Evolutionary conservation across 2,797 vertebrate genomes (phyloP).

Genomic region (Parotocinclus haroldoi): DNA sequence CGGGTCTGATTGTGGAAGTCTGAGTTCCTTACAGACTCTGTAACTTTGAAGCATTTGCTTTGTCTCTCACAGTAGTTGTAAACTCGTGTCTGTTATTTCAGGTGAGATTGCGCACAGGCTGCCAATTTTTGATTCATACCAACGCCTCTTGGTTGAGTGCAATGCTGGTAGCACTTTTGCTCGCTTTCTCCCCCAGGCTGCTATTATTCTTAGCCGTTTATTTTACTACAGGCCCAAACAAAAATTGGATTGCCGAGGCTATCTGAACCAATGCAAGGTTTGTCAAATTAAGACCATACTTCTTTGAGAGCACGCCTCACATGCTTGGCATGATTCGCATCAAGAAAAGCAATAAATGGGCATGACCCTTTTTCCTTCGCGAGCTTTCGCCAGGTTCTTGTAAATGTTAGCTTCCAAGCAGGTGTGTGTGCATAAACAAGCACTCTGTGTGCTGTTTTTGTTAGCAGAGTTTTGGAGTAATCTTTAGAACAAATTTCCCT

Average conservation of each 20-base stretch:
- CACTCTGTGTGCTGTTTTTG: conserved; percentile 24
- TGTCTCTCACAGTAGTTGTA: conserved; percentile 25
- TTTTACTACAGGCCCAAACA: too few species aligned
- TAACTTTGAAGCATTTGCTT: conserved; percentile 5
- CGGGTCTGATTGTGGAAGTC: conserved; percentile 9
- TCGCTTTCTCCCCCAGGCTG: conserved; percentile 11
- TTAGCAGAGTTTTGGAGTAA: conserved; percentile 30
- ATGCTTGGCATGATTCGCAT: conserved; percentile 33
- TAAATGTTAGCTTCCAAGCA: conserved; percentile 36
- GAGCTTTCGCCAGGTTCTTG: conserved; percentile 27
- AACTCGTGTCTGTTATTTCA: conserved; percentile 35
- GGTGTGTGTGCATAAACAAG: conserved; percentile 41
- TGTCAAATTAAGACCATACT: conserved; percentile 29
- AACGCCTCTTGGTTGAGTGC: conserved; percentile 4
- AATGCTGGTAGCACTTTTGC: not conserved
- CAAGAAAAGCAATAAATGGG: conserved; percentile 48
- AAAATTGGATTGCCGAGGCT: too few species aligned
- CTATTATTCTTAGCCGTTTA: too few species aligned
- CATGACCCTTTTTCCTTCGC: conserved; percentile 32
- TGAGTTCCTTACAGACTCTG: conserved; percentile 3
- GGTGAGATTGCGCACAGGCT: conserved; percentile 18
- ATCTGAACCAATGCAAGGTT: not conserved
- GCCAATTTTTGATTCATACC: conserved; percentile 17
- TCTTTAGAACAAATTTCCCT: not conserved
- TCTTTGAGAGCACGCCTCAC: conserved; percentile 29